Evolutionary conservation across 1,140 invertebrate genomes (phyloP).

Genomic region (Lamellibrachia luymesi): DNA sequence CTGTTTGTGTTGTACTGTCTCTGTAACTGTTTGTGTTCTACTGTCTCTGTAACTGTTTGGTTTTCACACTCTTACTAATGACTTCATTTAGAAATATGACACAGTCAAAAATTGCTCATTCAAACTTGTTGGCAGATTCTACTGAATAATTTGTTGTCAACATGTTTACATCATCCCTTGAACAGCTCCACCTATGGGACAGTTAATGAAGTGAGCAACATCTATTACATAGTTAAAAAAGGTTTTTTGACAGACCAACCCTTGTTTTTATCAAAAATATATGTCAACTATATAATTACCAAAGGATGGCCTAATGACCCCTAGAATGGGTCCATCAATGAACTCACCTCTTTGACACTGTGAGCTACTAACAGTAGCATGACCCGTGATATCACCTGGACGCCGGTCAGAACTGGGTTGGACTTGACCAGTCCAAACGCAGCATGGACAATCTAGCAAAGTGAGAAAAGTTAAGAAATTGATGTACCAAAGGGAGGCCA

Average conservation of each 20-base stretch:
- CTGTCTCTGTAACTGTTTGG: background rate
- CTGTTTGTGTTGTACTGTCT: too few relatives aligned
- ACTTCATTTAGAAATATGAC: background rate
- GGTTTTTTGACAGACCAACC: background rate
- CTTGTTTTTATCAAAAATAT: background rate
- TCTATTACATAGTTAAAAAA: background rate
- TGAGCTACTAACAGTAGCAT: constrained; percentile 59
- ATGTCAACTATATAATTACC: background rate
- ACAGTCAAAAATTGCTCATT: background rate
- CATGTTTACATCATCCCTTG: background rate
- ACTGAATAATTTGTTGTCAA: background rate
- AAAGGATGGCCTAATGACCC: background rate
- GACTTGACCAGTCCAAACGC: constrained; percentile 78
- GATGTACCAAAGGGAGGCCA: background rate
- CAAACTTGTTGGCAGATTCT: background rate
- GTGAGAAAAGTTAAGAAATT: constrained; percentile 1
- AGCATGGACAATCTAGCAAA: constrained; percentile 76
- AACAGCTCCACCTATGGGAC: background rate
- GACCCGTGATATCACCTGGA: constrained; percentile 88
- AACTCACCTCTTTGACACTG: constrained; percentile 54
- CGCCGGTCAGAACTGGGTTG: constrained; percentile 74
- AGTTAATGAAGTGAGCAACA: background rate
- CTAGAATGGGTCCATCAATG: background rate
- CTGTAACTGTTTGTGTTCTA: too few relatives aligned
- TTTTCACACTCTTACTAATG: background rate